Percentiles rank a stretch among this genome's conserved stretches.
Evolutionary conservation across 2,113 vertebrate species (phyloP).

Genomic region (Brachyhypopomus occidentalis): DNA sequence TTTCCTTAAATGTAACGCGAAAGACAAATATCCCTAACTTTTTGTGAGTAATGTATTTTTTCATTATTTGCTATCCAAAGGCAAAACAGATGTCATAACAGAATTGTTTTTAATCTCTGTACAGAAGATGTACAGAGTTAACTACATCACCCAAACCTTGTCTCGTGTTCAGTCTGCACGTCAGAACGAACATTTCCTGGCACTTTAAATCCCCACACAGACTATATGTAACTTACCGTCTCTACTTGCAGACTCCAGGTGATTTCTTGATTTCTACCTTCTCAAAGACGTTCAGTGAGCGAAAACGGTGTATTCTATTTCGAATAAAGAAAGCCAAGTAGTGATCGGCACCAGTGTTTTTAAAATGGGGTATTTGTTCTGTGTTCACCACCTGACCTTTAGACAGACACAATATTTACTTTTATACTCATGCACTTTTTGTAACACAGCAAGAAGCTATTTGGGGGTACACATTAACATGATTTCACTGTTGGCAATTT

Average conservation of each 20-base stretch:
- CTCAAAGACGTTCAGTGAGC: neutral
- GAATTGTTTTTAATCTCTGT: no score
- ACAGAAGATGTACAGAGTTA: no score
- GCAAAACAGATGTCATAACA: no score
- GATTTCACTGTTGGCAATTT: no score
- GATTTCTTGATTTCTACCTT: neutral
- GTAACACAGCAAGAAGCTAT: no score
- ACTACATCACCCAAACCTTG: no score
- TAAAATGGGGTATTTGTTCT: constrained; percentile 6
- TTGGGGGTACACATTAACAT: no score
- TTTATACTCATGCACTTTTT: constrained; percentile 3
- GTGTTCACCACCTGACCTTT: constrained; percentile 20
- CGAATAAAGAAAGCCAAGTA: neutral
- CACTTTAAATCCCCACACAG: neutral
- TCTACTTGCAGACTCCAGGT: neutral
- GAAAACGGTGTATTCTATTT: neutral
- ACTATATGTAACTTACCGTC: neutral
- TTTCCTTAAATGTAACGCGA: no score
- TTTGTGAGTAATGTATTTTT: no score
- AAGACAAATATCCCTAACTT: no score
- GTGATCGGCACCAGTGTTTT: neutral
- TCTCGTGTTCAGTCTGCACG: neutral
- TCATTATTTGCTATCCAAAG: no score
- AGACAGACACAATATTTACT: constrained; percentile 37
- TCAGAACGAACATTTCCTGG: neutral